Evolutionary conservation across 2,113 vertebrate species (phyloP), one percentile per base, ranked within the genome.

Genomic region (Notarius quadriscutis): DNA sequence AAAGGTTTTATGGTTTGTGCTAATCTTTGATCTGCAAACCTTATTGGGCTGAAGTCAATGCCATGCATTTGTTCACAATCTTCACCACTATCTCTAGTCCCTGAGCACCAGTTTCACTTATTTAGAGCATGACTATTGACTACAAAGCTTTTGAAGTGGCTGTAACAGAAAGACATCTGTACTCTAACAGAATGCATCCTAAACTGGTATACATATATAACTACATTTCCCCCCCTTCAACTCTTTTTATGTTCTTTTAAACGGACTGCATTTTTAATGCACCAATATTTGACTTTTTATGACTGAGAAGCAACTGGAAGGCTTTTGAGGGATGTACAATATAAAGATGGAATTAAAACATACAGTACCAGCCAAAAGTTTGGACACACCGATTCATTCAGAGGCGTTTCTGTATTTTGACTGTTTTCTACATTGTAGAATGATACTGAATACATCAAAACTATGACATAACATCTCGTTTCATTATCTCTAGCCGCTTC

Each of bases 71-170:
- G 80, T 91, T 91, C 87, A 86, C 88, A 75, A 74, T 74, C 65
- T 6, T 79, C 90, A 85, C 41, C 78, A 55, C 71, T 84, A 87
- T 92, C 90, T 81, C 87, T 89, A 87, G 90, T 95, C 94, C 94
- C 94, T 94, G 94, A 95, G 94, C 93, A 90, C 92, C 93, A 85
- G 88, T 90, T 90, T 75, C 79, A 88, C 78, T 91, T 92, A 93
- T 93, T 91, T 90, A 87, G 75, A 67, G 67, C 69, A 74, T 81
- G 87, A 87, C 87, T 84, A 58, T 77, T 50, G 89, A 93, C 84
- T 92, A 91, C 90, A 93, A 94, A 93, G 92, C 93, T 93, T 89
- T 90, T 87, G 57, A 85, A 88, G 60, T 79, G 22, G 84, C 58
- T 71, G 85, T 84, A 87, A 90, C 82, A 88, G 67, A 88, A 63